These are phyloP conservation scores for Muntiacus reevesi DNA, from an alignment of 2,113 vertebrate species.

Conservation along the genomic window DNA sequence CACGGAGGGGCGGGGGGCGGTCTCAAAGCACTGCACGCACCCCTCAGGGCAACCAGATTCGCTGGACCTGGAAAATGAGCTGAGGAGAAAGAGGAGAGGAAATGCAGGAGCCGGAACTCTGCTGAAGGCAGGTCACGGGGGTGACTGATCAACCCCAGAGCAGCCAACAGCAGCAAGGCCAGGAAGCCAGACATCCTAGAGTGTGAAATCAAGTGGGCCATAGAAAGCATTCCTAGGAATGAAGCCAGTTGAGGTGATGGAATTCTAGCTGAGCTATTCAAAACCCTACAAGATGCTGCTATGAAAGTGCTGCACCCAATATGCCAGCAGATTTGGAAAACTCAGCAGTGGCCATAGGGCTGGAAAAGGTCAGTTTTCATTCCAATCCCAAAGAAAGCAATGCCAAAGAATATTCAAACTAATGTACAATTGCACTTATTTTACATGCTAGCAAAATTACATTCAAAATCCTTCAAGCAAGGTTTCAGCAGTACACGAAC, in stretches of 20 bases:
- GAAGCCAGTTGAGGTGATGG: neutral
- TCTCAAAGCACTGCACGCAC: neutral
- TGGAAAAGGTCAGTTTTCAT: neutral
- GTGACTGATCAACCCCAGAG: neutral
- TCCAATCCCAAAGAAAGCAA: neutral
- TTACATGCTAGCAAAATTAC: neutral
- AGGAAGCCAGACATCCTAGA: neutral
- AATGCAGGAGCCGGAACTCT: neutral
- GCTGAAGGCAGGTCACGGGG: neutral
- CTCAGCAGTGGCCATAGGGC: neutral
- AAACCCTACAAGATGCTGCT: neutral
- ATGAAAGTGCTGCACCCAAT: neutral
- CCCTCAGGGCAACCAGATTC: neutral
- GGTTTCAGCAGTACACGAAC: neutral
- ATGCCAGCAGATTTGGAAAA: neutral
- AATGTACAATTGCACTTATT: neutral
- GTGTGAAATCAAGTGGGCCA: neutral
- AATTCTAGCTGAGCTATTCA: neutral
- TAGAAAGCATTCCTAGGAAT: neutral
- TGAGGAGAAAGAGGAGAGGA: neutral
- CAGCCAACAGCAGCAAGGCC: neutral
- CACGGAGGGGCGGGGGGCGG: accelerated
- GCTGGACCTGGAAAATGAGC: neutral
- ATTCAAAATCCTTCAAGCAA: neutral
- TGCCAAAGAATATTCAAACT: neutral